Conservation (phyloP, 2,113 vertebrate species). For the Setophaga kirtlandii region DNA sequence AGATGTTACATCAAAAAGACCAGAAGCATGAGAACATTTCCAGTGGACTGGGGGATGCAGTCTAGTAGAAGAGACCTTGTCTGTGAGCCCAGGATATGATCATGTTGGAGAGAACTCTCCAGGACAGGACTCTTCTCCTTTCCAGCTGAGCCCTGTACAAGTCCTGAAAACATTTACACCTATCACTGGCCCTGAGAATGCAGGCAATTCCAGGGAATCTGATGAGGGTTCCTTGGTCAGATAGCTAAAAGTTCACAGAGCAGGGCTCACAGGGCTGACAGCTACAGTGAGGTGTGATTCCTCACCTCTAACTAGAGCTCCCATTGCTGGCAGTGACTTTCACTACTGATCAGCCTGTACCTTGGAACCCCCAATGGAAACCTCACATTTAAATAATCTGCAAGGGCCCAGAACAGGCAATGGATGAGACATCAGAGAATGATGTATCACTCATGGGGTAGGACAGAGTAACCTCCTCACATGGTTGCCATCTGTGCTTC, state of each 20-base stretch:
- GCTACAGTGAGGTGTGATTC: not conserved
- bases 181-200: not conserved
- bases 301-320: not conserved
- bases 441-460: not conserved
- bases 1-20: not conserved
- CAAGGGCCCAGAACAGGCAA: not conserved
- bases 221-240: not conserved
- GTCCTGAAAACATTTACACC: accelerated
- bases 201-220: not conserved
- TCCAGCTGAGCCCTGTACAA: not conserved
- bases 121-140: not conserved
- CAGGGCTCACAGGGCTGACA: not conserved
- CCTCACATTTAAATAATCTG: not conserved
- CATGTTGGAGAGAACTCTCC: not conserved
- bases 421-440: not conserved
- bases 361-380: not conserved
- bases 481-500: not conserved
- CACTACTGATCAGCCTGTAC: not conserved
- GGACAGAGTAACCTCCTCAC: not conserved
- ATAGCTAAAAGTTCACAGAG: not conserved
- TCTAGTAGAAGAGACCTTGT: not conserved
- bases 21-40: not conserved
- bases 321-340: not conserved
- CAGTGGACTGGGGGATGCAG: no score
- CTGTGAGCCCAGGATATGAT: not conserved